phyloP scores from a whole-genome alignment of 2,888 invertebrate genomes.

The Tenthredo scrophulariae region DNA sequence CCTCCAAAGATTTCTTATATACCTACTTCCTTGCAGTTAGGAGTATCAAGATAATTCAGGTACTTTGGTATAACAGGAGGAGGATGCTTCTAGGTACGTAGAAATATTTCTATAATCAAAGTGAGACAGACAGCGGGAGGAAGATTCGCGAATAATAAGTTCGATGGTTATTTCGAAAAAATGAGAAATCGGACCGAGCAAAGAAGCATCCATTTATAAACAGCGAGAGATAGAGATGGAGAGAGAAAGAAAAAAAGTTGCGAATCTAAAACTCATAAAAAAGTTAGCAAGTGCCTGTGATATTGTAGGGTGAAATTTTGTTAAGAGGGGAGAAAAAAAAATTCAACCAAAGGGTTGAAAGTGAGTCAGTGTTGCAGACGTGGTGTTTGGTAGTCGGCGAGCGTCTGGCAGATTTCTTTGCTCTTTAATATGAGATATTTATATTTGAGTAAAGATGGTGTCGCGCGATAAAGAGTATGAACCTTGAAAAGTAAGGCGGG shows the following conservation, averaged over 20 bases:
- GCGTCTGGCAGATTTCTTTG: conserved; percentile 52
- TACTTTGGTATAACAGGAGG: background rate
- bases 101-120: background rate
- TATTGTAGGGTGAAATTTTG: conserved; percentile 50
- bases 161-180: background rate
- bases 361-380: conserved; percentile 71
- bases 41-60: background rate
- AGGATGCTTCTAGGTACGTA: background rate
- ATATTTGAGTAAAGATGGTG: conserved; percentile 37
- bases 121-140: background rate
- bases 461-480: background rate
- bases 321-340: conserved; percentile 44
- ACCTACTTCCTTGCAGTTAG: background rate
- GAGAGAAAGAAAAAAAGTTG: background rate
- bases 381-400: conserved; percentile 43
- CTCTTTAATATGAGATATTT: conserved; percentile 47
- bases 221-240: background rate
- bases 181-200: background rate
- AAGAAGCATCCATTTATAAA: conserved; percentile 23
- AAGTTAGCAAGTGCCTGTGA: conserved; percentile 44
- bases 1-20: background rate
- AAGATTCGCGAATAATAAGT: background rate
- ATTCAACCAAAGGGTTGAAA: conserved; percentile 68
- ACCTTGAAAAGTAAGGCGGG: background rate
- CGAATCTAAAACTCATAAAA: conserved; percentile 51